A percentile compares a stretch with the other conserved stretches of the same genome.
phyloP scores from a whole-genome alignment of 2,888 invertebrate species.

The Thyatira batis region DNA sequence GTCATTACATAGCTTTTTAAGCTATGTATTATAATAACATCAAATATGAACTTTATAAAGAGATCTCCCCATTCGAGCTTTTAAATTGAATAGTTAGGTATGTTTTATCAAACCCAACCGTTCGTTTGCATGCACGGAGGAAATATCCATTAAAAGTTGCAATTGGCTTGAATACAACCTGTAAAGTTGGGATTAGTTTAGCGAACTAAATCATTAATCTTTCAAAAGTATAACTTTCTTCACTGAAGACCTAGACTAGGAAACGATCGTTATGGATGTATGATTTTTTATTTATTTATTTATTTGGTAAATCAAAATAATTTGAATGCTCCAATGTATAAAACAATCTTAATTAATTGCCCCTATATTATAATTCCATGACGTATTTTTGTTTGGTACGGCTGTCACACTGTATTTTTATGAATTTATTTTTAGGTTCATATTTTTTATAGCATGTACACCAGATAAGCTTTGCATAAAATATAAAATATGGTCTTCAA shows the following conservation, averaged over 20 bases:
- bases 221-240: conserved; percentile 32
- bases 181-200: conserved; percentile 63
- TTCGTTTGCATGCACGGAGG: conserved; percentile 52
- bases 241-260: neutral
- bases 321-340: too few relatives aligned
- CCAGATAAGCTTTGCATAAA: neutral
- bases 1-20: too few relatives aligned
- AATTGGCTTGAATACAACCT: conserved; percentile 54
- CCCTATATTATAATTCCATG: too few relatives aligned
- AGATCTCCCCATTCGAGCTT: neutral
- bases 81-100: conserved; percentile 7
- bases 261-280: too few relatives aligned
- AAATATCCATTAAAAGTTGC: conserved; percentile 69
- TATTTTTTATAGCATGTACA: neutral
- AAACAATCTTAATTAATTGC: too few relatives aligned
- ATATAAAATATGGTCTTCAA: neutral
- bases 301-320: too few relatives aligned
- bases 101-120: conserved; percentile 26
- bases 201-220: conserved; percentile 70
- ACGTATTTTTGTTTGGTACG: too few relatives aligned
- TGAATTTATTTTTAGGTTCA: neutral
- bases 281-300: too few relatives aligned
- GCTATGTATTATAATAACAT: too few relatives aligned
- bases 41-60: neutral
- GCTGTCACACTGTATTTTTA: too few relatives aligned